phyloP scores from a whole-genome alignment of 2,797 vertebrate species.

The Oryzias dopingdopingensis region DNA sequence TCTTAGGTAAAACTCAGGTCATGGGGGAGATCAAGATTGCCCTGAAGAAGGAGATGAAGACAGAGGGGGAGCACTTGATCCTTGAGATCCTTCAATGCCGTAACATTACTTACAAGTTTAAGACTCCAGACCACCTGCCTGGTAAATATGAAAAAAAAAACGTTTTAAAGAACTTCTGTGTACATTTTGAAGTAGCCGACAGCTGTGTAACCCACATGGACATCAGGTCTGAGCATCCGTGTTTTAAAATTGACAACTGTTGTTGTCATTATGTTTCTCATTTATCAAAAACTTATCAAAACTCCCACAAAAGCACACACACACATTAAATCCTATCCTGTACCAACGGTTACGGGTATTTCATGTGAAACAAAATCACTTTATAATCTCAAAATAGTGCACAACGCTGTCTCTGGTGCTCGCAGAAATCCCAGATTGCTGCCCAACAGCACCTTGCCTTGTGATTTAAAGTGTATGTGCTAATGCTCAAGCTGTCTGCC shows the following conservation, averaged over 20 bases:
- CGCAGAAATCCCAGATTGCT: conserved; percentile 13
- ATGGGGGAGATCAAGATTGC: conserved; percentile 99
- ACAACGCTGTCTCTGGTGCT: background rate
- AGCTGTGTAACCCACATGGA: conserved; percentile 36
- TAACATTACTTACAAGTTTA: conserved; percentile 99
- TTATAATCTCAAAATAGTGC: no score
- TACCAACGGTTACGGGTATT: background rate
- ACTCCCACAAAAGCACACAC: no score
- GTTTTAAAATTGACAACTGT: conserved; percentile 13
- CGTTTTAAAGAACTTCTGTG: no score
- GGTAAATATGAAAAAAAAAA: conserved; percentile 71
- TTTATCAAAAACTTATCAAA: no score
- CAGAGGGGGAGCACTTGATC: conserved; percentile 93
- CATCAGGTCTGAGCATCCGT: conserved; percentile 27
- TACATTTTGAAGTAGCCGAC: conserved; percentile 11
- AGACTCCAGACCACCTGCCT: conserved; percentile 95
- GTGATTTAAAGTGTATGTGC: conserved; percentile 24
- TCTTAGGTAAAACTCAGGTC: conserved; percentile 91
- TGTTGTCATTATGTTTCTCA: no score
- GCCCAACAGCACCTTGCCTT: conserved; percentile 12
- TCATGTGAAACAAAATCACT: background rate
- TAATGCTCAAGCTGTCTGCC: conserved; percentile 20
- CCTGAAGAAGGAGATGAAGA: conserved; percentile 96
- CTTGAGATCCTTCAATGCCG: conserved; percentile 98
- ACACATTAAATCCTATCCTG: no score